phyloP scores from a whole-genome alignment of 2,797 vertebrate species.

The Rachycentron canadum region DNA sequence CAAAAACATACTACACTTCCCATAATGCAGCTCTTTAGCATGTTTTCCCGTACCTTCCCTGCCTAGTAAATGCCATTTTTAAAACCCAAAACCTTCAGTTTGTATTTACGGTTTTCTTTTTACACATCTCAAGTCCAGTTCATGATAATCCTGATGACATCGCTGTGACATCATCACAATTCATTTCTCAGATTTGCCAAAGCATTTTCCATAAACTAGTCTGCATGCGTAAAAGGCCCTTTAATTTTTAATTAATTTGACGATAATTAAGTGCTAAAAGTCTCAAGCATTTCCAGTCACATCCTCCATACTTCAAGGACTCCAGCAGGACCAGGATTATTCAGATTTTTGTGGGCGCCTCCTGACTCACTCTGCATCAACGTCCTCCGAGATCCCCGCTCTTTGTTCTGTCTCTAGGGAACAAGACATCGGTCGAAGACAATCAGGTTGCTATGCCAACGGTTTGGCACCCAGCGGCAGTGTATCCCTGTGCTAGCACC shows the following conservation, averaged over 20 bases:
- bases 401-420: slow-evolving; percentile 27
- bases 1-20: not conserved
- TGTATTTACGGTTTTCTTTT: too few relatives aligned
- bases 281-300: not conserved
- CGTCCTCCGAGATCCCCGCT: slow-evolving; percentile 17
- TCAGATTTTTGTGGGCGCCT: not conserved
- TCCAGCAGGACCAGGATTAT: slow-evolving; percentile 5
- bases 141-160: too few relatives aligned
- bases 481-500: not conserved
- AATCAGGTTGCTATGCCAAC: slow-evolving; percentile 38
- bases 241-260: not conserved
- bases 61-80: not conserved
- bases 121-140: too few relatives aligned
- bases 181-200: not conserved
- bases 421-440: slow-evolving; percentile 13
- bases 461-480: slow-evolving; percentile 16
- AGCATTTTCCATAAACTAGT: not conserved
- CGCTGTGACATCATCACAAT: not conserved
- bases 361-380: slow-evolving; percentile 20
- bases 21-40: not conserved
- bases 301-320: not conserved
- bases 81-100: too few relatives aligned
- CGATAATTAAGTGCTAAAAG: not conserved
- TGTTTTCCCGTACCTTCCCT: not conserved
- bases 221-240: not conserved